These are phyloP conservation scores for Caloenas nicobarica DNA, from an alignment of 2,113 vertebrate species.

Conservation along the genomic window DNA sequence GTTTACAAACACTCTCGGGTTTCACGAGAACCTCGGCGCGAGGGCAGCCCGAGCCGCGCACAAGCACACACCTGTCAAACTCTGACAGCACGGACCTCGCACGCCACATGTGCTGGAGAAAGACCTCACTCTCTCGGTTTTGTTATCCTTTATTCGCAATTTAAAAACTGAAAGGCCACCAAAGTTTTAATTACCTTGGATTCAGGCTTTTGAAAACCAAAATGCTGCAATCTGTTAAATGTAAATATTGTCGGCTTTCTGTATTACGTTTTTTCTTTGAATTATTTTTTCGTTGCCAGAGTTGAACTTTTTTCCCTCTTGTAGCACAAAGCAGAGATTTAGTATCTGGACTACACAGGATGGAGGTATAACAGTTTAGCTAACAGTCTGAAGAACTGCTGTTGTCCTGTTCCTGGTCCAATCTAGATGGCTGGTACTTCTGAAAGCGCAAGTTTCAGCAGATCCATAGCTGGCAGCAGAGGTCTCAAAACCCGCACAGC, in stretches of 20 bases:
- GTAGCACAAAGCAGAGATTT: neutral
- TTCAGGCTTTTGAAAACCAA: constrained; percentile 34
- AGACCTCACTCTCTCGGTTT: neutral
- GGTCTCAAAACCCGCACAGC: neutral
- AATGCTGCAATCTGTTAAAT: constrained; percentile 55
- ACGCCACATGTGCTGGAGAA: constrained; percentile 54
- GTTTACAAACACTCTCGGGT: constrained; percentile 88
- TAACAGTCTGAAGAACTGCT: neutral
- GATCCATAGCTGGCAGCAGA: neutral
- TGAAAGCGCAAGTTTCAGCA: neutral
- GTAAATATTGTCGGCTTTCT: constrained; percentile 29
- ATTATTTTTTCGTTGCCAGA: neutral
- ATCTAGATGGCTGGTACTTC: neutral
- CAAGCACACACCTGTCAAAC: constrained; percentile 78
- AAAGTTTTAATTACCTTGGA: constrained; percentile 57
- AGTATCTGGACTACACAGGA: neutral
- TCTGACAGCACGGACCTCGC: constrained; percentile 40
- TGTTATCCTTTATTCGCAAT: constrained; percentile 18
- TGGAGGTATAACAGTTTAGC: neutral
- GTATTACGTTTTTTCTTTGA: neutral
- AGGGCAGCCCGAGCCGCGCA: constrained; percentile 11
- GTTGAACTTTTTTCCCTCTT: neutral
- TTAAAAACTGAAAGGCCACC: constrained; percentile 54
- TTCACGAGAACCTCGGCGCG: constrained; percentile 66
- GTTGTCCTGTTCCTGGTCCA: neutral